Percentiles rank a stretch among this genome's conserved stretches.
phyloP scores from a whole-genome alignment of 2,797 vertebrate genomes.

The Anableps anableps region DNA sequence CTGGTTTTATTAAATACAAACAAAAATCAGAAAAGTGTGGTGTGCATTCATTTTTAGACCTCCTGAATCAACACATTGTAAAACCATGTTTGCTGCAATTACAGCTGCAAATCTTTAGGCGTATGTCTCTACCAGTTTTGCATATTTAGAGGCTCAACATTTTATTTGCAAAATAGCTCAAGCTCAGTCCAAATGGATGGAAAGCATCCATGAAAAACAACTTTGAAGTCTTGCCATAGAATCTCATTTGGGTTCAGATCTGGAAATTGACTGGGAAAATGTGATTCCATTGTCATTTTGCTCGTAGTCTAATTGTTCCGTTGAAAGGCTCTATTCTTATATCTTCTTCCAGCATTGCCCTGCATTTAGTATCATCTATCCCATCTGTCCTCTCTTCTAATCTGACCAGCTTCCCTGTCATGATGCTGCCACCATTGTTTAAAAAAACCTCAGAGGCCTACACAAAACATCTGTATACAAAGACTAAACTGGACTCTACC shows the following conservation, averaged over 20 bases:
- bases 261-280: background rate
- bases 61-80: background rate
- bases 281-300: background rate
- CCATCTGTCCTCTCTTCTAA: background rate
- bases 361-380: background rate
- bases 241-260: background rate
- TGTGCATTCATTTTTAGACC: background rate
- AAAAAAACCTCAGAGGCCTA: background rate
- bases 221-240: background rate
- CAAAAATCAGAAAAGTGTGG: background rate
- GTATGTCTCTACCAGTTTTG: background rate
- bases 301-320: background rate
- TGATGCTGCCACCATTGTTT: background rate
- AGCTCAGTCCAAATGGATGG: background rate
- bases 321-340: background rate
- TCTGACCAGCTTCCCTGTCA: background rate
- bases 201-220: background rate
- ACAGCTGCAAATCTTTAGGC: background rate
- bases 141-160: background rate
- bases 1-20: background rate
- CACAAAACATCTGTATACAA: background rate
- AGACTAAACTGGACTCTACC: background rate
- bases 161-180: background rate
- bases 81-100: background rate
- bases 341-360: background rate